These are phyloP conservation scores for Trimorus sp. DNA, from an alignment of 2,888 invertebrate genomes.

Conservation along the genomic window DNA sequence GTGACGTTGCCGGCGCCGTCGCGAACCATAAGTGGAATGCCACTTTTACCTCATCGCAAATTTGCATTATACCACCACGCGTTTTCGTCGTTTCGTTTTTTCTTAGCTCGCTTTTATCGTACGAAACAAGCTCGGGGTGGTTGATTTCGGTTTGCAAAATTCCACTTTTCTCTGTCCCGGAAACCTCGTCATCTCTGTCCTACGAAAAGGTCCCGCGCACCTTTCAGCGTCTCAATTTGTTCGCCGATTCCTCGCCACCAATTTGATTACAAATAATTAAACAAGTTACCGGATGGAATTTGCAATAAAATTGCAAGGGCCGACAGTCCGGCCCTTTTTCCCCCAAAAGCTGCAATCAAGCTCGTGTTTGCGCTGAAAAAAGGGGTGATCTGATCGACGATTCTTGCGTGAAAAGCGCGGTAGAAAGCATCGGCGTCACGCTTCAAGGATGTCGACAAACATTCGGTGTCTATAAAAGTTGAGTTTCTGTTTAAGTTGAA, in stretches of 20 bases:
- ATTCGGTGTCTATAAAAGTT: slow-evolving; percentile 61
- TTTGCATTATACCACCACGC: slow-evolving; percentile 1
- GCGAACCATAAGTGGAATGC: slow-evolving; percentile 13
- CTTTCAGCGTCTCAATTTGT: too few relatives aligned
- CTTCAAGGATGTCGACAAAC: slow-evolving; percentile 59
- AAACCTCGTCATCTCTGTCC: too few relatives aligned
- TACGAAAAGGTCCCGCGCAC: too few relatives aligned
- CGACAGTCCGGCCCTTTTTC: too few relatives aligned
- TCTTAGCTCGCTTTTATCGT: background rate
- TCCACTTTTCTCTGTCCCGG: too few relatives aligned
- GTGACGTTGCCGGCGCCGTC: background rate
- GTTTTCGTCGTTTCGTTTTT: slow-evolving; percentile 15
- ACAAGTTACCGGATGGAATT: too few relatives aligned
- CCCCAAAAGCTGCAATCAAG: too few relatives aligned
- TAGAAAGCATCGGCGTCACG: slow-evolving; percentile 51
- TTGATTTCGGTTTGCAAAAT: background rate
- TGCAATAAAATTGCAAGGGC: too few relatives aligned
- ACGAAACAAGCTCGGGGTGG: background rate
- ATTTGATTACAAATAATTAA: too few relatives aligned
- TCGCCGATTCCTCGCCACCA: too few relatives aligned
- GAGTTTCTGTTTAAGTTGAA: slow-evolving; percentile 61
- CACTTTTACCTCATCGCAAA: background rate
- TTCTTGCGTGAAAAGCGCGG: slow-evolving; percentile 25
- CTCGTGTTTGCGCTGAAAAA: too few relatives aligned
- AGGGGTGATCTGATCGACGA: slow-evolving; percentile 12